phyloP scores from a whole-genome alignment of 2,113 vertebrate genomes.

The Chaenocephalus aceratus region DNA sequence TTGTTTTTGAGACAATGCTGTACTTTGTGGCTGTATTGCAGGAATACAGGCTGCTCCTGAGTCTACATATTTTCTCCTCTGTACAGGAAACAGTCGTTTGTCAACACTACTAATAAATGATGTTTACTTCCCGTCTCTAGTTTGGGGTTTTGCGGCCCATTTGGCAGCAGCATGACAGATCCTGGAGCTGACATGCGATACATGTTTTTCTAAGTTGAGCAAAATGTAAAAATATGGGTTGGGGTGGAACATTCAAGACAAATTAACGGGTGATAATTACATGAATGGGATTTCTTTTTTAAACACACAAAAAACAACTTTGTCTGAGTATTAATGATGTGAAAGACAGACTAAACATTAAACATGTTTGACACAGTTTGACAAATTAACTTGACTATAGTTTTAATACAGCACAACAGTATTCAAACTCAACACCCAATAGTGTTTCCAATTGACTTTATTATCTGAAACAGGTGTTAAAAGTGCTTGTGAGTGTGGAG shows the following conservation, averaged over 20 bases:
- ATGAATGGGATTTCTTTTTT: not conserved
- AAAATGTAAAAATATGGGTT: slow-evolving; percentile 30
- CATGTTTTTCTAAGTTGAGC: slow-evolving; percentile 25
- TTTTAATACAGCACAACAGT: not conserved
- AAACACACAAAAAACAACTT: not conserved
- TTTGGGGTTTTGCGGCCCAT: slow-evolving; percentile 34
- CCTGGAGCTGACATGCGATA: slow-evolving; percentile 26
- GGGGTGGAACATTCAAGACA: slow-evolving; percentile 26
- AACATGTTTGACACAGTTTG: not conserved
- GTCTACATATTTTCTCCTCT: slow-evolving; percentile 54
- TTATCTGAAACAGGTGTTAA: slow-evolving; percentile 45
- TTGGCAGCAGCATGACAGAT: slow-evolving; percentile 37
- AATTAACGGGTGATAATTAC: not conserved
- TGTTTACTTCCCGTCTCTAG: slow-evolving; percentile 69
- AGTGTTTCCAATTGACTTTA: slow-evolving; percentile 8
- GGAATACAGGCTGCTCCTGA: slow-evolving; percentile 31
- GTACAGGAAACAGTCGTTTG: slow-evolving; percentile 74
- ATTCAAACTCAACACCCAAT: not conserved
- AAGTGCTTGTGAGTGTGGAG: not conserved
- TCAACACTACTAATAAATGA: slow-evolving; percentile 72
- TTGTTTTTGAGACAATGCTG: slow-evolving; percentile 31
- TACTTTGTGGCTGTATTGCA: slow-evolving; percentile 35
- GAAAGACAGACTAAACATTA: slow-evolving; percentile 13
- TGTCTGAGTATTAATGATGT: not conserved
- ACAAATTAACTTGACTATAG: not conserved